phyloP scores from a whole-genome alignment of 2,797 vertebrate genomes.

The Brachyalestes nurse region DNA sequence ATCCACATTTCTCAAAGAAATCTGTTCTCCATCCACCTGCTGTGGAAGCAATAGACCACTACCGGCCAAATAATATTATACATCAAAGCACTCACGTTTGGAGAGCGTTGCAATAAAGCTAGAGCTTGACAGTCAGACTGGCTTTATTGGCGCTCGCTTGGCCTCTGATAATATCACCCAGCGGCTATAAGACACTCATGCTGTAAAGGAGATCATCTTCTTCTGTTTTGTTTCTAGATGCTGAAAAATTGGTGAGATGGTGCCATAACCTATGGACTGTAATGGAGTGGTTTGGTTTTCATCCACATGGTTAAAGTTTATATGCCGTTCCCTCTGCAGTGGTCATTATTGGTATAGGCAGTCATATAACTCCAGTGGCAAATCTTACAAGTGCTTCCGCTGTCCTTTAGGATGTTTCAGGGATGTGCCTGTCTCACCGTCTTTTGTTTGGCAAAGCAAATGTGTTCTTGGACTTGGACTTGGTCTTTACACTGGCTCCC shows the following conservation, averaged over 20 bases:
- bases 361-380: too few relatives aligned
- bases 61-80: neutral
- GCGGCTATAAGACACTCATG: neutral
- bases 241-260: neutral
- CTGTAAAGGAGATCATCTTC: neutral
- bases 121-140: neutral
- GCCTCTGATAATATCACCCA: neutral
- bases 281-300: too few relatives aligned
- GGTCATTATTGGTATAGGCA: too few relatives aligned
- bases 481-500: too few relatives aligned
- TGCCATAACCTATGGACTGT: neutral
- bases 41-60: neutral
- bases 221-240: neutral
- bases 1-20: conserved; percentile 33
- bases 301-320: neutral
- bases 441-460: too few relatives aligned
- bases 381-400: too few relatives aligned
- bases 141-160: neutral
- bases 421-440: too few relatives aligned
- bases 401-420: too few relatives aligned
- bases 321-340: neutral
- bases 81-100: neutral
- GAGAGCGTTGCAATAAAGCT: neutral
- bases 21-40: neutral
- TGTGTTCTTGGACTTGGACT: too few relatives aligned